Evolutionary conservation across 2,113 vertebrate species (phyloP), one percentile per base, ranked within the genome.

Genomic region (Xiphophorus couchianus): DNA sequence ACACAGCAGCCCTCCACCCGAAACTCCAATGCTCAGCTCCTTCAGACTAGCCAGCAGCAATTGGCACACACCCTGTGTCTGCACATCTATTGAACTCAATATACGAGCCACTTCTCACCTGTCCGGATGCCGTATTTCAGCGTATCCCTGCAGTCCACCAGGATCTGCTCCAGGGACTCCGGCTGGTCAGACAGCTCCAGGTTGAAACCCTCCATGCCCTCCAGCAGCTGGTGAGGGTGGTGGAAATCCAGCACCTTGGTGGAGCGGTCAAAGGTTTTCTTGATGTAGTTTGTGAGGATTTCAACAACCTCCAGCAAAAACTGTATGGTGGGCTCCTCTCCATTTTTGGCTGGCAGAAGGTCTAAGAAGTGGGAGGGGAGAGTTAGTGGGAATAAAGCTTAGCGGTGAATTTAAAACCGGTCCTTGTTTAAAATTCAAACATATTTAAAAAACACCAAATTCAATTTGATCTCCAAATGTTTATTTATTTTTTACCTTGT

Each of bases 161-260:
- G 93, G 84, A 99, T 99, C 94, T 99, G 98, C 92, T 99, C 98
- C 87, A 99, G 92, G n/a, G 98, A 98, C 80, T 99, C 98, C 0
- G 98, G 98, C 80, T 98, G 96, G 91, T 99, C 98, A 0, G 97
- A 98, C 62, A 99, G 95, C 91, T 99, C 98, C 91, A 99, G 92
- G 87, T 98, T 99, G 91, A 99, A 99, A 83, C 98, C 98, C 90
- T 99, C 98, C 94, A 99, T 97, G 65, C 98, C 98, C 77, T 99
- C 98, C 78, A 99, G 92, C 19, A 99, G 96, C 91, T 99, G 98
- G 85, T 99, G 98, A 0, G 98, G 98, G 74, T 99, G 98, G 72
- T 99, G 98, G 88, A 99, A 99, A 84, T 99, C 98, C 92, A 99
- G 89, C 63, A 99, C 98, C 92, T 99, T 99, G 84, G 98, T 99